Base-by-base conservation (phyloP, 2,113 vertebrate species). In the Siniperca chuatsi region DNA sequence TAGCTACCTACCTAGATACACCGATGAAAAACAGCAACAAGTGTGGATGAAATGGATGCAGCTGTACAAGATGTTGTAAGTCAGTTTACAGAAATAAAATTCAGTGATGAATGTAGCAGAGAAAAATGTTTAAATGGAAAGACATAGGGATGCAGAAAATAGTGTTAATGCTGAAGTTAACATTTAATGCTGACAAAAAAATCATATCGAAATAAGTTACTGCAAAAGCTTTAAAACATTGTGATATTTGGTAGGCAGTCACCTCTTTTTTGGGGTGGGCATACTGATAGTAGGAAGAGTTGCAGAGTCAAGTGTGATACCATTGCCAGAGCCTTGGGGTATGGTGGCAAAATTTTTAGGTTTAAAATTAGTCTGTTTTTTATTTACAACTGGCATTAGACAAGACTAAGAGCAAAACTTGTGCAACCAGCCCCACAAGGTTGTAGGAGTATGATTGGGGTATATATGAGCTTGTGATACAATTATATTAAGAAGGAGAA, bases 401-500 rank as follows among this genome's bases (percentile, higher is more conserved):
- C 4, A 58, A 15, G 4, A 73, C 5, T 23, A 29, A 21, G 8
- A 79, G 18, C 5, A 66, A 35, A 61, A 68, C 69, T 54, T 73
- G 77, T 61, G 64, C 64, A 81, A 61, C 78, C 73, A 71, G 78
- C 74, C 78, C 42, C 25, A n/a, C 2, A 15, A 50, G 60, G 62
- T 57, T 48, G 29, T 25, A 72, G 23, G 25, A 78, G 12, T 68
- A 3, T 69, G 37, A 66, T 12, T 18, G 29, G 23, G 15, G 23
- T 21, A 66, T 20, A 25, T 10, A 9, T 48, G 70, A 83, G 37
- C 42, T 78, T 64, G 15, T 69, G 73, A 72, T 71, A 20, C 21
- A 50, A 40, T 46, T 54, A 48, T 57, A 25, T n/a, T 3, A 70
- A 81, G 33, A 29, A 83, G 13, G 7, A 33, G 71, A 40, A 65